Evolutionary conservation across 2,888 invertebrate genomes (phyloP), one percentile per base, ranked within the genome.

Genomic region (Melikaiella ostensackeni): DNA sequence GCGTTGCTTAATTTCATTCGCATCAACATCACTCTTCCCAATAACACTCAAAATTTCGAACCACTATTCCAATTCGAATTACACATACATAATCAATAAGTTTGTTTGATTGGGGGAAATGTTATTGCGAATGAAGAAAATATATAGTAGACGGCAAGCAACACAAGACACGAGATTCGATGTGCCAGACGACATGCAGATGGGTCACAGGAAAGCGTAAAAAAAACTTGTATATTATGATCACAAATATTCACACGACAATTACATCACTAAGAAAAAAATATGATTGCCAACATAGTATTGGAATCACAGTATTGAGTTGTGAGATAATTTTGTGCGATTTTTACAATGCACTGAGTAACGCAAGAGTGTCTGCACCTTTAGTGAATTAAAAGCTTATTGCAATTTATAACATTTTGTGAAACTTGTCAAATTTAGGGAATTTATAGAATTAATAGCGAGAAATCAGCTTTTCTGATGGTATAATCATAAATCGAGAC

Each of bases 131-230:
- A 85, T 85, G 82, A 82, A 84, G 84, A 83, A 82, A 78, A 76
- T 66, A 77, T 74, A 76, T 78, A 80, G 75, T 80, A 85, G 82
- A 87, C 85, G 86, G 87, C 89, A 87, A 88, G 88, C 89, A 88
- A 88, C 87, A 89, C 88, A 86, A 88, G 89, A 90, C 91, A 90
- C 89, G 90, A 90, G 89, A 89, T 87, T 88, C 87, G 85, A 88
- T 89, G 89, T 89, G 88, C 88, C 87, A 89, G 89, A 88, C 87
- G 89, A 91, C 90, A 89, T 83, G 84, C 88, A 85, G 85, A 86
- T 83, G 79, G 84, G 83, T 86, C 81, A 84, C 79, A 83, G 82
- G 80, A 81, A 78, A 78, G 79, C 77, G 66, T 62, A 76, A 75
- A 76, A 64, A 50, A 70, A 46, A 70, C 50, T 70, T 70, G 13